phyloP scores from a whole-genome alignment of 2,797 vertebrate genomes.

The Pantherophis alleghaniensis region DNA sequence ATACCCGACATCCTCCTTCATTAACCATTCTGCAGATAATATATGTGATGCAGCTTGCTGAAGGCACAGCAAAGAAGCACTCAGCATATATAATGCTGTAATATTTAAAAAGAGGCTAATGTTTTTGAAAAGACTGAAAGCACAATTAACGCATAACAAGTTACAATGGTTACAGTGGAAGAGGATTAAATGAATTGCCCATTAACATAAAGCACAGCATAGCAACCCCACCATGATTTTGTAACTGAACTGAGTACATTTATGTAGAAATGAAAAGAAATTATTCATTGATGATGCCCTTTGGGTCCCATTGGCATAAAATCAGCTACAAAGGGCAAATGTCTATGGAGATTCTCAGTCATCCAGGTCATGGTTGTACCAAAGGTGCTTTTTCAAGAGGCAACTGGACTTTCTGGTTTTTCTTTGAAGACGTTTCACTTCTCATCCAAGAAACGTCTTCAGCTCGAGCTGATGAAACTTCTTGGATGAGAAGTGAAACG shows the following conservation, averaged over 20 bases:
- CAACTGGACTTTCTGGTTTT: no score
- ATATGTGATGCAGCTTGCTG: background rate
- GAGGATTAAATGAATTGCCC: slow-evolving; percentile 22
- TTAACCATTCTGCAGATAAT: background rate
- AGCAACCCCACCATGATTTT: background rate
- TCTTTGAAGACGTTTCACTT: no score
- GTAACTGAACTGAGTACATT: background rate
- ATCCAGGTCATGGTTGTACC: no score
- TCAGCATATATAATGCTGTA: background rate
- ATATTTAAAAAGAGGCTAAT: background rate
- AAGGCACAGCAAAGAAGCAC: background rate
- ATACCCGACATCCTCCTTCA: background rate
- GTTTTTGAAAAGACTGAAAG: background rate
- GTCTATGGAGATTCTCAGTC: no score
- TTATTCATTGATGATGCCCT: background rate
- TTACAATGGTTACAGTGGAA: background rate
- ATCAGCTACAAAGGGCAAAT: slow-evolving; percentile 7
- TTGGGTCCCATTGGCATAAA: background rate
- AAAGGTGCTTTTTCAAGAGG: no score
- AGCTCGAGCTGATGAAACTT: no score
- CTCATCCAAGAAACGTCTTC: no score
- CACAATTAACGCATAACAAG: background rate
- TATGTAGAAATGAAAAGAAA: background rate
- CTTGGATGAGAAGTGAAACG: no score
- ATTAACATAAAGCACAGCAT: background rate